Base-by-base conservation (phyloP, 2,797 vertebrate genomes). In the Typhlichthys subterraneus region DNA sequence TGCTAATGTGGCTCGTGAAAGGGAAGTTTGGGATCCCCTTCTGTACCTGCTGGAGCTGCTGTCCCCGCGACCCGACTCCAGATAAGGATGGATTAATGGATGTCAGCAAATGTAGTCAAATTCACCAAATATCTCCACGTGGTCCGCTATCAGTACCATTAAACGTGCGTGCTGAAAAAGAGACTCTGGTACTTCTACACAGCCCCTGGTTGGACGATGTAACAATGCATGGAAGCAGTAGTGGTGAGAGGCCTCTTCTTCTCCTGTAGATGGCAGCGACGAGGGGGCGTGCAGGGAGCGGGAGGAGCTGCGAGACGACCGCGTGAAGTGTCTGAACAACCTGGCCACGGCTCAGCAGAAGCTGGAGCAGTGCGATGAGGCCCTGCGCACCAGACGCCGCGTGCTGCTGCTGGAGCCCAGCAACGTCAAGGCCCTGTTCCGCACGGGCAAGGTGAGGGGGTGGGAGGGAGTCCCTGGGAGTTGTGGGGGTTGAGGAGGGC, bases 251-350 rank as follows among this genome's bases (percentile, higher is more conserved):
- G 3, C 76, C 47, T 76, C 45, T 77, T 3, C 65, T 46, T 48
- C 45, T 57, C 15, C 76, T 92, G 91, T 83, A 49, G 75, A 75
- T 1, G 61, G 59, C 12, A 59, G 57, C 14, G 65, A 49, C 4
- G 33, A 60, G 1, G 65, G 54, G 31, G 53, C 55, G 48, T 68
- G 50, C 45, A 84, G 72, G 23, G 94, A 95, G 72, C 92, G 91
- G 75, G 92, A 93, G 62, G 94, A 95, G 75, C 86, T 94, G 71
- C 85, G 29, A 52, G 93, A 93, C 61, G 93, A 94, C 76, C 83
- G 89, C n/a, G 85, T 95, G 33, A 95, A 96, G 81, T 95, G 93
- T 88, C 88, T 95, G 61, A 96, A 95, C 83, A 95, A 95, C 84
- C 83, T 93, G 80, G 94, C 93, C 12, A 81, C 94, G 0, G 72